Evolutionary conservation across 2,113 vertebrate genomes (phyloP), one percentile per base, ranked within the genome.

Genomic region (Pteronura brasiliensis): DNA sequence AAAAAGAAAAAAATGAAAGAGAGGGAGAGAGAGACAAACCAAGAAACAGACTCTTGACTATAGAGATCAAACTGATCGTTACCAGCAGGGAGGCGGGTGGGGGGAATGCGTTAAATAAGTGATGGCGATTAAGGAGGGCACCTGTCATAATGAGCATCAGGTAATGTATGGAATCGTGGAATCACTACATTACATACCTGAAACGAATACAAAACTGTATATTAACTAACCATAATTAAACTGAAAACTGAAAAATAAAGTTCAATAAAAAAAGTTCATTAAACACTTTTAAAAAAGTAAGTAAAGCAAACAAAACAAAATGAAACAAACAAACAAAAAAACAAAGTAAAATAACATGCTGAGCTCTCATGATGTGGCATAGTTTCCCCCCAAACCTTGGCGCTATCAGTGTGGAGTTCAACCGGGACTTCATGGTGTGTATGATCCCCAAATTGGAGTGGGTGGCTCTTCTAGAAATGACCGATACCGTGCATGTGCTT

Each of bases 381-480:
- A 99, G 99, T 59, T 99, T 99, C 93, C 99, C 99, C 36, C 98
- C 99, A 29, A 57, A 34, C 17, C 99, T 99, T 72, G 47, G 99
- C 99, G 99, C 99, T 3, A 99, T 98, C 7, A 99, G 99, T 95
- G 98, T 99, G n/a, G 99, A 99, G 59, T 99, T 99, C 83, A 99
- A 99, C 88, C 98, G 98, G 34, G 97, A 99, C 96, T 99, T 99
- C 97, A 98, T 99, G 23, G 97, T 98, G 25, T 97, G 99, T n/a
- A 99, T 99, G 99, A 98, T 99, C 27, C 99, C 99, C 69, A 99
- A 99, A 72, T 96, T 99, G 94, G 99, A 99, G 96, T 99, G 99
- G 99, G 92, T 96, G 0, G 99, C 98, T 9, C 97, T 99, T 76
- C 97, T 99, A 88, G 98, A 99, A 67, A 99, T 99, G 36, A 99